These are phyloP conservation scores for Drosophila takahashii DNA, from an alignment of 1,140 invertebrate genomes.

Conservation along the genomic window DNA sequence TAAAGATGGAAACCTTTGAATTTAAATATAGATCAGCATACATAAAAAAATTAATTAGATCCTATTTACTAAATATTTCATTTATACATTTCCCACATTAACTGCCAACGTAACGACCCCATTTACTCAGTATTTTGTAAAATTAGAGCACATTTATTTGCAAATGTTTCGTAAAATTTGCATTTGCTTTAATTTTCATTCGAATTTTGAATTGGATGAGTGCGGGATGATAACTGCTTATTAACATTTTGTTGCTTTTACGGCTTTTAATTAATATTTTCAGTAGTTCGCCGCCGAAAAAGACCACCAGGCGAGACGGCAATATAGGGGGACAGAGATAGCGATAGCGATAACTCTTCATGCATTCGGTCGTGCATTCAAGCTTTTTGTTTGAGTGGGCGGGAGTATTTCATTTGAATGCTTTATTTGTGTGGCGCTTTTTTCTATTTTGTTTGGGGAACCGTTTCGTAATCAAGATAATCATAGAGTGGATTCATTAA, in stretches of 20 bases:
- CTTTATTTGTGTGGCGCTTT: conserved; percentile 46
- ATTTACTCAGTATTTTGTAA: background rate
- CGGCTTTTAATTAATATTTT: conserved; percentile 56
- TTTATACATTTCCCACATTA: background rate
- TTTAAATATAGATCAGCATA: no score
- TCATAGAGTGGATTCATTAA: conserved; percentile 78
- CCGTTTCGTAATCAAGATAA: conserved; percentile 76
- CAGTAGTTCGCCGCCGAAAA: conserved; percentile 40
- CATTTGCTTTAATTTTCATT: conserved; percentile 35
- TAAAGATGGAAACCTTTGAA: no score
- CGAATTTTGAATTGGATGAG: conserved; percentile 22
- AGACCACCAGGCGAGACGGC: conserved; percentile 42
- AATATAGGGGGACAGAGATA: conserved; percentile 21
- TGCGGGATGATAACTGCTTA: conserved; percentile 35
- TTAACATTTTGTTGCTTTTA: conserved; percentile 53
- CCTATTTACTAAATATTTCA: no score
- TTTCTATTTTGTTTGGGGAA: conserved; percentile 15
- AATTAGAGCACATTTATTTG: conserved; percentile 34
- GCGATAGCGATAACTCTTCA: conserved; percentile 34
- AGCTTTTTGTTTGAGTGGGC: conserved; percentile 42
- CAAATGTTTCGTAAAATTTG: conserved; percentile 26
- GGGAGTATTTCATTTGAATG: conserved; percentile 61
- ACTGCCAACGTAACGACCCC: background rate
- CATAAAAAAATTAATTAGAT: no score
- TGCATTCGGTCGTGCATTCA: conserved; percentile 36